phyloP scores from a whole-genome alignment of 2,797 vertebrate species.

The Orientallactaga sibirica region DNA sequence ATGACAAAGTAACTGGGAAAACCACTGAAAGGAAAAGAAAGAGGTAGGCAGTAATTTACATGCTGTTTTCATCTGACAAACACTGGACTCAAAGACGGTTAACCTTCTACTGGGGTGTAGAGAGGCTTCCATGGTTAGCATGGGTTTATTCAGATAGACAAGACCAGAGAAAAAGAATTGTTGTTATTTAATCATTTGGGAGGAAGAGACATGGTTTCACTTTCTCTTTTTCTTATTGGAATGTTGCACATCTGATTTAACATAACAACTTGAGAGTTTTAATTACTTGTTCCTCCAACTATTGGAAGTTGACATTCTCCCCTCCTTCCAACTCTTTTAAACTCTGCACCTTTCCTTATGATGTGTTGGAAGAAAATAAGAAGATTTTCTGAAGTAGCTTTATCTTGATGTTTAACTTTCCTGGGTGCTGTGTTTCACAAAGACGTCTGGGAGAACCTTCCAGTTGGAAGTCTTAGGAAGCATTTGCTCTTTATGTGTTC shows the following conservation, averaged over 20 bases:
- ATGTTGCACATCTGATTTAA: slow-evolving; percentile 22
- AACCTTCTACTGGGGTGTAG: not conserved
- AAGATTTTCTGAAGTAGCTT: slow-evolving; percentile 4
- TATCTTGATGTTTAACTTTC: slow-evolving; percentile 19
- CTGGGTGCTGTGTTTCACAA: not conserved
- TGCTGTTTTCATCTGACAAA: not conserved
- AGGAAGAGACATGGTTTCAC: slow-evolving; percentile 15
- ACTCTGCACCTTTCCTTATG: not conserved
- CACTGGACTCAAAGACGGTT: slow-evolving; percentile 36
- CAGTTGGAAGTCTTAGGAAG: not conserved
- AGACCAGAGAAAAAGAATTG: not conserved
- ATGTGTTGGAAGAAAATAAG: slow-evolving; percentile 16
- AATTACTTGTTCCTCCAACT: slow-evolving; percentile 30
- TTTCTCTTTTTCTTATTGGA: slow-evolving; percentile 27
- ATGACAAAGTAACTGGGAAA: slow-evolving; percentile 49
- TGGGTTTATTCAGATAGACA: slow-evolving; percentile 16
- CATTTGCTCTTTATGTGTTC: not conserved
- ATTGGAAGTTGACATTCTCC: not conserved
- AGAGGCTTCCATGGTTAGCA: not conserved
- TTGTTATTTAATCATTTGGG: slow-evolving; percentile 8
- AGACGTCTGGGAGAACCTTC: not conserved
- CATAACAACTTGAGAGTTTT: slow-evolving; percentile 12
- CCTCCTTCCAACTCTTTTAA: slow-evolving; percentile 4
- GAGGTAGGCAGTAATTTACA: not conserved
- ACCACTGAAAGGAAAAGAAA: not conserved